A percentile compares a stretch with the other conserved stretches of the same genome.
These are phyloP conservation scores for Otolemur garnettii DNA, from an alignment of 2,113 vertebrate species.

Conservation along the genomic window DNA sequence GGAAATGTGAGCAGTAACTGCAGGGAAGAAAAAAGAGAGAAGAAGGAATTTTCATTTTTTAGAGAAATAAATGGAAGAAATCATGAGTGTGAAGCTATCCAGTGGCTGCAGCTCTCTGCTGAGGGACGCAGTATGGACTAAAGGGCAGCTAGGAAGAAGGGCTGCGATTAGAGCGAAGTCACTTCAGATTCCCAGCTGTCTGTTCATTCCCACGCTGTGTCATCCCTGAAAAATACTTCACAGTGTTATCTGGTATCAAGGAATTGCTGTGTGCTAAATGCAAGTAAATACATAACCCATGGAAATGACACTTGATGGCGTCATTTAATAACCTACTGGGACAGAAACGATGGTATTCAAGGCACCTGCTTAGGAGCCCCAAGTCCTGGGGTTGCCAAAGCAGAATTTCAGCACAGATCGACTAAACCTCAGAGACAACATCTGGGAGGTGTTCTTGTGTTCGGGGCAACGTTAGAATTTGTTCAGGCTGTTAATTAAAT, in stretches of 20 bases:
- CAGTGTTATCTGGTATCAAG: neutral
- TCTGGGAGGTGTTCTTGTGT: neutral
- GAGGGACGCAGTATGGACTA: too few relatives aligned
- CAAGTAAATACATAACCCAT: rapidly evolving
- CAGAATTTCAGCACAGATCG: neutral
- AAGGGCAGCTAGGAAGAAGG: rapidly evolving
- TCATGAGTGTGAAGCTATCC: neutral
- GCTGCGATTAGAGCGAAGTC: too few relatives aligned
- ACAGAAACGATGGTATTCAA: too few relatives aligned
- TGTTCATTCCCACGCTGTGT: neutral
- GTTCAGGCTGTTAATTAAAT: neutral
- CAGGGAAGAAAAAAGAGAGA: neutral
- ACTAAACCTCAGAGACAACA: rapidly evolving
- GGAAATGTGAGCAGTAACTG: neutral
- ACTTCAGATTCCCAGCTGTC: neutral
- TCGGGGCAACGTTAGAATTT: neutral
- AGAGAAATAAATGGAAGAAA: neutral
- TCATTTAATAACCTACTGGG: neutral
- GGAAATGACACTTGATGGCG: neutral
- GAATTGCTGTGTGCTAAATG: neutral
- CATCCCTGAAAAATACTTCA: neutral
- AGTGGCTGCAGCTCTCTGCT: neutral
- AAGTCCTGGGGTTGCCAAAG: too few relatives aligned
- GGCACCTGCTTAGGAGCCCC: too few relatives aligned
- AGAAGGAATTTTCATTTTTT: neutral